Base-by-base conservation (phyloP, 2,797 vertebrate species). In the Calcarius lapponicus region DNA sequence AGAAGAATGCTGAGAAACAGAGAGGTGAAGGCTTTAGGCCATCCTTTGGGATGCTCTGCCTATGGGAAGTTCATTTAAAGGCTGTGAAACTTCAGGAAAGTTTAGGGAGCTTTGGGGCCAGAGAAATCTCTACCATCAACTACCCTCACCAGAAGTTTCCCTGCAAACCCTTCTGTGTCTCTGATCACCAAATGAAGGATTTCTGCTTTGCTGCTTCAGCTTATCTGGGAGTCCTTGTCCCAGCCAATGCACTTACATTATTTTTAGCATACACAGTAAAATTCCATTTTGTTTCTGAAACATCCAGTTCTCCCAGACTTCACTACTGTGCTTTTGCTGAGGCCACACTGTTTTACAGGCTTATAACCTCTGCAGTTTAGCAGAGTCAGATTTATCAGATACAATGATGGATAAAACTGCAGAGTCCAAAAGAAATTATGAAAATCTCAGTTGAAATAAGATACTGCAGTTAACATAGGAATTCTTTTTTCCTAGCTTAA, bases 141-240 rank as follows among this genome's bases (percentile, higher is more conserved):
- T 53, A n/a, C 21, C 26, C 24, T 50, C 2, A 0, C 36, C 78
- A 88, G 36, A 84, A 71, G 53, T 85, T 87, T 92, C 45, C 17
- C 47, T 80, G 61, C 34, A 88, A 94, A 80, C 17, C 11, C 40
- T 86, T 83, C 32, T 54, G 74, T 6, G 0, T 69, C 40, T 94
- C 72, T 83, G 75, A 91, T 80, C 1, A 0, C 53, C 74, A 78
- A 71, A 82, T 53, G 34, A 89, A 93, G 81, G 81, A 87, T 85
- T 89, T 74, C 81, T 92, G 72, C 84, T 91, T 88, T 96, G 92
- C 93, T 95, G 90, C 69, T 91, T 94, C 91, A 92, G 92, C 84
- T 91, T 95, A 74, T 92, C 80, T 18, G 11, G 17, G 73, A 95
- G 62, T 69, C 86, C 80, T 93, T 72, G 86, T 88, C 56, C 47